Percentiles rank a stretch among this genome's conserved stretches.
These are phyloP conservation scores for Cepaea nemoralis DNA, from an alignment of 1,140 invertebrate genomes.

Conservation along the genomic window DNA sequence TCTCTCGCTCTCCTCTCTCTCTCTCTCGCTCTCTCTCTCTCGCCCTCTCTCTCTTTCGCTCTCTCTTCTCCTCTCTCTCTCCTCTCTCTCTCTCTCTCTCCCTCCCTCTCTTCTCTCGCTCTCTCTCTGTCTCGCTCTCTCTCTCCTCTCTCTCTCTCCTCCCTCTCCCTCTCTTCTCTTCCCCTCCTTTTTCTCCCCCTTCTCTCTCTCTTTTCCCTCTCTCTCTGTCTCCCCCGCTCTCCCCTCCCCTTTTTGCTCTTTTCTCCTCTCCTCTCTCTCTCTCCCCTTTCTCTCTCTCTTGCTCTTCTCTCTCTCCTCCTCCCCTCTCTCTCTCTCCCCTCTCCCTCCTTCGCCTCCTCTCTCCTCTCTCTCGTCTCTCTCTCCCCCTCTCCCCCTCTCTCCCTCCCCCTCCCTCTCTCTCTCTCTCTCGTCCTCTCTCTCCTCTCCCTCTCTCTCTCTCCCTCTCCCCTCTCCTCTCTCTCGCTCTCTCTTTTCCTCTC, in stretches of 20 bases:
- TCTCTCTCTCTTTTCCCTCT: neutral
- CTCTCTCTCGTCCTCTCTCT: constrained; percentile 6
- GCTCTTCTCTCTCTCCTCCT: neutral
- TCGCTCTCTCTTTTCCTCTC: too few relatives aligned
- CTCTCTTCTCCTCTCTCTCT: constrained; percentile 1
- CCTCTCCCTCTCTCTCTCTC: neutral
- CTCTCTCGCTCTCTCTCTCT: too few relatives aligned
- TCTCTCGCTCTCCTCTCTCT: neutral
- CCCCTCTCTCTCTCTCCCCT: neutral
- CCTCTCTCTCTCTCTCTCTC: neutral
- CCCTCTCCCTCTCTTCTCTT: neutral
- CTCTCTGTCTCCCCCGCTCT: neutral
- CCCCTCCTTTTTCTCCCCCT: neutral
- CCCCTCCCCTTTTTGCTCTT: neutral
- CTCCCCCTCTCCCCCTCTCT: neutral
- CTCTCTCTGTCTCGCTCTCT: too few relatives aligned
- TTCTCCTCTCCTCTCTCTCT: neutral
- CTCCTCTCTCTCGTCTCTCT: too few relatives aligned
- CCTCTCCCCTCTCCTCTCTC: neutral
- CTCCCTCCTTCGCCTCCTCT: neutral
- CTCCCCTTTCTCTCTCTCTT: neutral
- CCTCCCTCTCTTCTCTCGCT: too few relatives aligned
- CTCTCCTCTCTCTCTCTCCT: neutral
- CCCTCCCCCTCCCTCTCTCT: neutral
- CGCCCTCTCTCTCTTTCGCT: constrained; percentile 16